These are phyloP conservation scores for Hirtodrosophila histrioides DNA, from an alignment of 2,888 invertebrate species.

Conservation along the genomic window DNA sequence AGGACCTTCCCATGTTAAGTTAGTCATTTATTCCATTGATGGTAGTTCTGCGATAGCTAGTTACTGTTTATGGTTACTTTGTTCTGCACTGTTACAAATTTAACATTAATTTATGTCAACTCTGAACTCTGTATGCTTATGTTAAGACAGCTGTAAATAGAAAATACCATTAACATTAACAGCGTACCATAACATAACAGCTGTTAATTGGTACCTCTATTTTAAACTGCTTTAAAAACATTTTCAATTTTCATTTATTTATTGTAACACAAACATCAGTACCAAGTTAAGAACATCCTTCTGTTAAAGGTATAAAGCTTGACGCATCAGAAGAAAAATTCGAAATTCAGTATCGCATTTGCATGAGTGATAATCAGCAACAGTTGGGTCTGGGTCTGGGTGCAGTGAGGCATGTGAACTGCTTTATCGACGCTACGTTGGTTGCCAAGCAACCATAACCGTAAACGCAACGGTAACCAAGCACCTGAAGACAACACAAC, in stretches of 20 bases:
- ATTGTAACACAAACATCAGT: background rate
- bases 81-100: too few species aligned
- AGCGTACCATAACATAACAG: background rate
- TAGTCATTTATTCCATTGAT: too few species aligned
- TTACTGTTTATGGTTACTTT: too few species aligned
- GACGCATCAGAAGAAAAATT: slow-evolving; percentile 42
- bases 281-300: slow-evolving; percentile 1
- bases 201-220: too few species aligned
- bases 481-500: slow-evolving; percentile 27
- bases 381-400: slow-evolving; percentile 35
- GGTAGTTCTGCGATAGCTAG: too few species aligned
- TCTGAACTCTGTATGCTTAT: background rate
- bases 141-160: background rate
- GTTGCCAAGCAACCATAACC: slow-evolving; percentile 74
- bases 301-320: slow-evolving; percentile 30
- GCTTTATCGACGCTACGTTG: slow-evolving; percentile 68
- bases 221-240: too few species aligned
- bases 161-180: background rate
- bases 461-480: slow-evolving; percentile 68
- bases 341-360: slow-evolving; percentile 38
- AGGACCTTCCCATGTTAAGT: too few species aligned
- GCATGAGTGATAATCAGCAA: slow-evolving; percentile 41
- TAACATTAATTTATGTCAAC: too few species aligned
- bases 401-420: slow-evolving; percentile 56
- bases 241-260: too few species aligned